These are phyloP conservation scores for Leuctra nigra DNA, from an alignment of 2,888 invertebrate species.

Conservation along the genomic window DNA sequence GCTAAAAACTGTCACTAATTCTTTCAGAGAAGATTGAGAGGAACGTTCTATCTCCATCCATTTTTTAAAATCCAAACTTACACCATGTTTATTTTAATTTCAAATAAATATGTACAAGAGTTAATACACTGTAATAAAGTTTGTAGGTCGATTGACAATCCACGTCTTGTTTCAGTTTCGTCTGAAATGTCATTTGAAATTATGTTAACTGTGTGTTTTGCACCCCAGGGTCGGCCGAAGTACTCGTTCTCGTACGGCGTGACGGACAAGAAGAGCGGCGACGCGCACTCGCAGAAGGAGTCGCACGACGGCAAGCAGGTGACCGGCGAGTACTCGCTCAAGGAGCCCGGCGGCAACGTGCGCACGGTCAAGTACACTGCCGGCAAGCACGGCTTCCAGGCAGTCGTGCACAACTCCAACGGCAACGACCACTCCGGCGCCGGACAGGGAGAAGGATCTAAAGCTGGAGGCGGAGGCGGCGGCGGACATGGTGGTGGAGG, in stretches of 20 bases:
- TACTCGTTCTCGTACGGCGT: conserved; percentile 38
- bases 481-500: not conserved
- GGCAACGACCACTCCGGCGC: conserved; percentile 26
- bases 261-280: conserved; percentile 40
- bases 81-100: no score
- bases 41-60: no score
- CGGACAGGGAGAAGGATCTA: conserved; percentile 3
- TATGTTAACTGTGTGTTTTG: not conserved
- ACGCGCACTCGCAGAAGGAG: conserved; percentile 42
- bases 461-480: not conserved
- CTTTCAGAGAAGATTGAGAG: no score
- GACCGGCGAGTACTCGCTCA: conserved; percentile 37
- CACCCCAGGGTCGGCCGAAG: conserved; percentile 37
- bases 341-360: conserved; percentile 37
- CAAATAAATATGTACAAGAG: no score
- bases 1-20: no score
- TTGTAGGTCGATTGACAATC: no score
- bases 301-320: conserved; percentile 38
- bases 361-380: conserved; percentile 57
- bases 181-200: not conserved
- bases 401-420: conserved; percentile 50
- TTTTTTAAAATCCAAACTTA: no score
- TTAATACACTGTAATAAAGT: no score
- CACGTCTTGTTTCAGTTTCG: no score
- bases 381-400: conserved; percentile 63